Conservation (phyloP, 2,888 invertebrate species). For the Theristus sp. region DNA sequence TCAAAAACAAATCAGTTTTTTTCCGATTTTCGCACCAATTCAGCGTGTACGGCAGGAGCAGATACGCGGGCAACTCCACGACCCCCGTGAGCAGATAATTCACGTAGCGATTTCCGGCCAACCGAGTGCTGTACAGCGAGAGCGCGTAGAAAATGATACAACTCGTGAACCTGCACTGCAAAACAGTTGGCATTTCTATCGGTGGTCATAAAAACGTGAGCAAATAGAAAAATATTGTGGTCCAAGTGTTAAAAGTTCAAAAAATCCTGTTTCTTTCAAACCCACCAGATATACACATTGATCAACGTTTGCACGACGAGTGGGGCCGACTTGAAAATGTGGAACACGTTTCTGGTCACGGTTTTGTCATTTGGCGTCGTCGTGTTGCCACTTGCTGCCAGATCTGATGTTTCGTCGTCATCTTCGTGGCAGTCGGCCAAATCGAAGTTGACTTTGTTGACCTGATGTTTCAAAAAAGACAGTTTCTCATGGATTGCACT, state of each 20-base stretch:
- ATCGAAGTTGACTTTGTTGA: background rate
- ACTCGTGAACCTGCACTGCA: conserved; percentile 14
- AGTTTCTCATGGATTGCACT: too few species aligned
- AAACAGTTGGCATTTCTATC: too few species aligned
- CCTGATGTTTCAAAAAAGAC: too few species aligned
- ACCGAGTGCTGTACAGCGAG: conserved; percentile 16
- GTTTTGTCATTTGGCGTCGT: too few species aligned
- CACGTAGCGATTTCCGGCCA: conserved; percentile 19
- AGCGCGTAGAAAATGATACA: conserved; percentile 22
- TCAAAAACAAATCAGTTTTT: too few species aligned
- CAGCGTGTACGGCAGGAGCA: background rate
- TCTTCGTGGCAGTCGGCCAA: background rate
- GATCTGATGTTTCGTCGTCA: background rate
- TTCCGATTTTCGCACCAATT: background rate
- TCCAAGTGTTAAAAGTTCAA: too few species aligned
- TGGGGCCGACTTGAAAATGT: background rate
- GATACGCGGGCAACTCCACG: conserved; percentile 20
- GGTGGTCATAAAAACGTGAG: too few species aligned
- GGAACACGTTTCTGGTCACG: too few species aligned
- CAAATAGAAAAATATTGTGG: too few species aligned
- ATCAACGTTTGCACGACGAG: background rate
- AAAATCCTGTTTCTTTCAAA: background rate
- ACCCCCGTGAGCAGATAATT: conserved; percentile 19
- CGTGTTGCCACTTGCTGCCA: too few species aligned
- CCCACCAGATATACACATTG: background rate